Conservation (phyloP, 2,888 invertebrate genomes). For the Andrena camellia region DNA sequence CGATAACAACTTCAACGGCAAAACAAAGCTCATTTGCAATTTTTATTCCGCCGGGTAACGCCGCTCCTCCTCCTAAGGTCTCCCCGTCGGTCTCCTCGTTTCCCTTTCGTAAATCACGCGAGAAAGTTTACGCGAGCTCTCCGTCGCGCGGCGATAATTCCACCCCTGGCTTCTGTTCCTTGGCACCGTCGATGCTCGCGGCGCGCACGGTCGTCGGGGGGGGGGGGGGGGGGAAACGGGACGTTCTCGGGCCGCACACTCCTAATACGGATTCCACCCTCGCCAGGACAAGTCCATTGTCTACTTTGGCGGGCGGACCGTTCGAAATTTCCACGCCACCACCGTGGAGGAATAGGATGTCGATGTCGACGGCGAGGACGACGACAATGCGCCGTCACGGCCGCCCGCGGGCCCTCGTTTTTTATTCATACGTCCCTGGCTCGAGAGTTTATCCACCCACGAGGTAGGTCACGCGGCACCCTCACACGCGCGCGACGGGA, state of each 20-base stretch:
- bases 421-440: slow-evolving; percentile 77
- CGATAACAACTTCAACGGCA: slow-evolving; percentile 42
- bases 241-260: slow-evolving; percentile 5
- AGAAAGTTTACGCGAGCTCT: background rate
- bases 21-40: slow-evolving; percentile 45
- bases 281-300: slow-evolving; percentile 38
- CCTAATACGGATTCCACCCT: slow-evolving; percentile 8
- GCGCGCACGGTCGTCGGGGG: slow-evolving; percentile 17
- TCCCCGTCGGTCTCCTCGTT: background rate
- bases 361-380: slow-evolving; percentile 51
- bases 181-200: background rate
- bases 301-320: slow-evolving; percentile 23
- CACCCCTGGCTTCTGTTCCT: background rate
- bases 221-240: background rate
- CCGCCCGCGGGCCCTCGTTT: slow-evolving; percentile 71
- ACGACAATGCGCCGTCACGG: slow-evolving; percentile 72
- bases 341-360: slow-evolving; percentile 43
- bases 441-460: slow-evolving; percentile 70
- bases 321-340: slow-evolving; percentile 43
- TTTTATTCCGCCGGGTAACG: slow-evolving; percentile 24
- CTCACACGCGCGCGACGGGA: background rate
- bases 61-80: background rate
- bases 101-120: slow-evolving; percentile 30
- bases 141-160: slow-evolving; percentile 9
- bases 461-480: slow-evolving; percentile 12